Conservation (phyloP, 2,888 invertebrate species). For the Bellardia bayeri region DNA sequence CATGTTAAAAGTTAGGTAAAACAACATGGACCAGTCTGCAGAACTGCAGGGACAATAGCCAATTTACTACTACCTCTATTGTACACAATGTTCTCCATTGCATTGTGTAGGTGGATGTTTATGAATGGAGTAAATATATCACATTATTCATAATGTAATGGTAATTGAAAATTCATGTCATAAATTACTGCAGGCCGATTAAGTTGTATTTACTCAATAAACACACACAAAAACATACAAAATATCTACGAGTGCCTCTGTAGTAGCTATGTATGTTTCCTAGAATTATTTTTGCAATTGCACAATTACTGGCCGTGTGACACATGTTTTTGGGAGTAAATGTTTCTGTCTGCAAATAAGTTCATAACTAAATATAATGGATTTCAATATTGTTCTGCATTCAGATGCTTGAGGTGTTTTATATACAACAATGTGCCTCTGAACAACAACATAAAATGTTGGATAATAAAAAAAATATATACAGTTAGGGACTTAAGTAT, state of each 20-base stretch:
- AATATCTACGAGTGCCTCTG: not conserved
- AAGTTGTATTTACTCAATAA: slow-evolving; percentile 72
- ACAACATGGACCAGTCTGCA: too few species aligned
- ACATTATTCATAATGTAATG: slow-evolving; percentile 74
- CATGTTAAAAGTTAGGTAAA: too few species aligned
- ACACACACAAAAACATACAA: slow-evolving; percentile 24
- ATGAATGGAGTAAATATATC: slow-evolving; percentile 72
- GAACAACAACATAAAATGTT: not conserved
- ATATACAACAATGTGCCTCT: not conserved
- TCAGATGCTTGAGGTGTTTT: slow-evolving; percentile 25
- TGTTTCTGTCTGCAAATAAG: not conserved
- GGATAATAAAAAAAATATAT: not conserved
- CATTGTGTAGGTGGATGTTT: slow-evolving; percentile 55
- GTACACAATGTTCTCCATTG: not conserved
- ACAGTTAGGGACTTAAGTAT: too few species aligned
- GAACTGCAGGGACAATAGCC: not conserved
- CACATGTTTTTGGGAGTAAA: slow-evolving; percentile 34
- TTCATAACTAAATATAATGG: not conserved
- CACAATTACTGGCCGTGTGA: slow-evolving; percentile 31
- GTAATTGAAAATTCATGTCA: slow-evolving; percentile 79
- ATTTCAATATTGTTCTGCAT: not conserved
- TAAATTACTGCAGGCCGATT: slow-evolving; percentile 76
- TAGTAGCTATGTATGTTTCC: slow-evolving; percentile 8
- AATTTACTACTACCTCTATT: not conserved
- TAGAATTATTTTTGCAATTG: slow-evolving; percentile 39